Conservation (phyloP, 2,888 invertebrate genomes). For the Diachrysia chrysitis region DNA sequence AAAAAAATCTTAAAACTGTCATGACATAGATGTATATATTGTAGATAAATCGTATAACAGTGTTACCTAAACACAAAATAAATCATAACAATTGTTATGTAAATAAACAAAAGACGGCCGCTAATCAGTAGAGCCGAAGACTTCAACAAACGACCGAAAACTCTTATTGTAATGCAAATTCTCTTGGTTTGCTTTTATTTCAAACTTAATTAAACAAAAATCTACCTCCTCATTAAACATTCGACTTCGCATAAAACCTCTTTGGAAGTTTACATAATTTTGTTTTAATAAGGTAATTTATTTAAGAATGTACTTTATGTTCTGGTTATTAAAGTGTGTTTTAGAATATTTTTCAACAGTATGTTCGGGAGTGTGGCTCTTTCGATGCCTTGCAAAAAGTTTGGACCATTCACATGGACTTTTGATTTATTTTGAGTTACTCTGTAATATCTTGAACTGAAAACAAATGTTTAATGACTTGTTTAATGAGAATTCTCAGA, state of each 20-base stretch:
- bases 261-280: constrained; percentile 30
- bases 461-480: not conserved
- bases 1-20: no score
- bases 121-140: constrained; percentile 38
- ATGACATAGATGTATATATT: no score
- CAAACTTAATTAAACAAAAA: constrained; percentile 67
- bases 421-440: constrained; percentile 20
- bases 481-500: no score
- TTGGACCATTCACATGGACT: constrained; percentile 20
- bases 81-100: constrained; percentile 32
- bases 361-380: constrained; percentile 9
- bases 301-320: constrained; percentile 23
- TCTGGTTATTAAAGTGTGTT: not conserved
- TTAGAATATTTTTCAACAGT: not conserved
- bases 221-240: constrained; percentile 66
- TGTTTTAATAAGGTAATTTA: constrained; percentile 27
- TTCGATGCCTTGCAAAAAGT: constrained; percentile 5
- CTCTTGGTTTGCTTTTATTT: constrained; percentile 59
- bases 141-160: constrained; percentile 40
- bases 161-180: constrained; percentile 64
- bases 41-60: not conserved
- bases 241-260: constrained; percentile 51
- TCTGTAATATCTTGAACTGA: constrained; percentile 3
- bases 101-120: constrained; percentile 48
- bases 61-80: constrained; percentile 16